Evolutionary conservation across 2,888 invertebrate species (phyloP), one percentile per base, ranked within the genome.

Genomic region (Chrysopilus asiliformis): DNA sequence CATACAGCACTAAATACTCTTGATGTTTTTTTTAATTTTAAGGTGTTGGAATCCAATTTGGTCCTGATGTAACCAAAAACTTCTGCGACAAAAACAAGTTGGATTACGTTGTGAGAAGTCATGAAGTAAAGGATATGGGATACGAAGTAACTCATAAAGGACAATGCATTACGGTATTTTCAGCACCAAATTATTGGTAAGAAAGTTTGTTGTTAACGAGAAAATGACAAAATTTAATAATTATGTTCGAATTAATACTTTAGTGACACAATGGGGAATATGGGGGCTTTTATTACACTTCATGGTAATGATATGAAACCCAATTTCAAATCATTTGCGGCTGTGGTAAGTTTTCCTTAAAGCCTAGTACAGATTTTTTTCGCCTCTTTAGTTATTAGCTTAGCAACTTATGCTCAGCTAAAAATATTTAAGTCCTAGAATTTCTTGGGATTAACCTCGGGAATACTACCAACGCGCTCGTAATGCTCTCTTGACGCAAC

Each of bases 241-340:
- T 33, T 24, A 35, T 37, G n/a, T 30, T 16, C 31, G 25, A 33
- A 22, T 15, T 24, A 27, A 17, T 32, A 14, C 33, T 72, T 26
- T 65, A 93, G 94, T 76, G 95, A 97, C 77, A 87, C 91, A 40
- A 95, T 98, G 90, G 94, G 91, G 53, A 99, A 99, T 70, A 80
- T 84, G 65, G 98, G 97, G 58, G 95, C 98, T 53, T 97, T 89
- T 67, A 94, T 98, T 57, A 93, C 79, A 48, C 74, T 98, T 59
- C 85, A 77, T 45, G 98, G 97, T 42, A 80, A 79, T 59, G 82
- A 89, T 60, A 78, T 97, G 69, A 77, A 72, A 58, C 97, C 97
- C 30, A 76, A 83, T 49, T 94, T 82, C 66, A 84, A 80, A 38
- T 79, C 87, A 4, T 99, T 94, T 63, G 82, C 84, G 59, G 91